Base-by-base conservation (phyloP, 2,888 invertebrate genomes). In the Andrena praecox region DNA sequence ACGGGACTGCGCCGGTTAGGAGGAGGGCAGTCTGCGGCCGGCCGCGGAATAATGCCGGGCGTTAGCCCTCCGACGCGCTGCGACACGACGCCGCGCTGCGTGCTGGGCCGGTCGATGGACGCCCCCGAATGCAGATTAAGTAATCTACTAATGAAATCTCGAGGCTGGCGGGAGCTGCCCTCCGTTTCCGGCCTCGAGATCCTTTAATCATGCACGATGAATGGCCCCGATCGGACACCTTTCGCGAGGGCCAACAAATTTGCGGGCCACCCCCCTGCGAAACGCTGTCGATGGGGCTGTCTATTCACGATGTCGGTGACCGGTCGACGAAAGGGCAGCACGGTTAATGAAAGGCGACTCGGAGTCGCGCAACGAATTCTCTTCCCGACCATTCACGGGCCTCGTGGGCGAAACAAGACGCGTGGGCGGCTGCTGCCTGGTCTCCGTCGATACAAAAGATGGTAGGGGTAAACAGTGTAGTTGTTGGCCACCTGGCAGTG, bases 141-240 rank as follows among this genome's bases (percentile, higher is more conserved):
- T 79, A 86, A 82, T 77, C 79, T 76, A 10, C 67, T 80, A 88
- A 86, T 86, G 80, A 86, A 88, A 86, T 88, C 77, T 84, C 74
- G 59, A 48, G 56, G 27, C 48, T 10, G 62, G 24, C 42, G 16
- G 31, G 5, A 27, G 7, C 54, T 56, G 27, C 35, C 72, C 67
- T 42, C 48, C 6, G 48, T 81, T 42, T 54, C 42, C 69, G 33
- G 31, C 64, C 20, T 3, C 33, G 35, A 42, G 48, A 77, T 77
- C 82, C 82, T 67, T 82, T 77, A 73, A 83, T 82, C 82, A 27
- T 70, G 62, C 70, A 8, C 73, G 77, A 82, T 69, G 64, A 82
- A 77, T 72, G 48, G 42, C 68, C n/a, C 7, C 63, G 50, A 72
- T 69, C 64, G 63, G 33, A 33, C 56, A 52, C 24, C 63, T 33